Base-by-base conservation (phyloP, 2,113 vertebrate genomes). In the Lepus timidus region DNA sequence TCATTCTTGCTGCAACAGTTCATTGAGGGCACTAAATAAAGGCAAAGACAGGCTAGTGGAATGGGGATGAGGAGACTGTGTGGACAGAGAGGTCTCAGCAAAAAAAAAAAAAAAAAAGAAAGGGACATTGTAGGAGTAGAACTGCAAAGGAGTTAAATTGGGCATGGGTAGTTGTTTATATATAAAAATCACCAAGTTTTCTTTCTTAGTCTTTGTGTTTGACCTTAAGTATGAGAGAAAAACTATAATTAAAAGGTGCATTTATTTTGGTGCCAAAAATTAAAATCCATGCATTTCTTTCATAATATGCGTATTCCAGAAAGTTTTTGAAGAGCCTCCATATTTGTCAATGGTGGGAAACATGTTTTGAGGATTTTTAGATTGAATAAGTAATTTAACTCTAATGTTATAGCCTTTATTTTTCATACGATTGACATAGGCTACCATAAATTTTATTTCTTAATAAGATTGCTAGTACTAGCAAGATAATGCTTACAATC, bases 361-460 rank as follows among this genome's bases (percentile, higher is more conserved):
- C 29, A 64, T 80, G 3, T 73, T 79, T 75, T 61, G 62, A 78
- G 91, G 67, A 67, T 10, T 3, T 14, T 3, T 31, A 14, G 6
- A 65, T 39, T 88, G 22, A 52, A 58, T 93, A 75, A 39, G 39
- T 70, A 70, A 64, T 70, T 88, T 64, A 62, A 65, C 52, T 67
- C n/a, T 93, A 36, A 33, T 71, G 89, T 82, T 86, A 31, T 31
- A 61, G 31, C 1, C 13, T 64, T 85, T 70, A 49, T 65, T 3
- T 29, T 67, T 83, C 6, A 49, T 36, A 13, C 52, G 0, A 1
- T 83, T 73, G 16, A 49, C 86, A 74, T 96, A 93, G 80, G 85
- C 36, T 83, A 44, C 39, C 6, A 31, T 74, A 75, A n/a, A 64
- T 78, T 89, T 83, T 7, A 90, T 85, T 87, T 94, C 74, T 87